phyloP scores from a whole-genome alignment of 2,888 invertebrate species.

The Aleiodes leptofemur region DNA sequence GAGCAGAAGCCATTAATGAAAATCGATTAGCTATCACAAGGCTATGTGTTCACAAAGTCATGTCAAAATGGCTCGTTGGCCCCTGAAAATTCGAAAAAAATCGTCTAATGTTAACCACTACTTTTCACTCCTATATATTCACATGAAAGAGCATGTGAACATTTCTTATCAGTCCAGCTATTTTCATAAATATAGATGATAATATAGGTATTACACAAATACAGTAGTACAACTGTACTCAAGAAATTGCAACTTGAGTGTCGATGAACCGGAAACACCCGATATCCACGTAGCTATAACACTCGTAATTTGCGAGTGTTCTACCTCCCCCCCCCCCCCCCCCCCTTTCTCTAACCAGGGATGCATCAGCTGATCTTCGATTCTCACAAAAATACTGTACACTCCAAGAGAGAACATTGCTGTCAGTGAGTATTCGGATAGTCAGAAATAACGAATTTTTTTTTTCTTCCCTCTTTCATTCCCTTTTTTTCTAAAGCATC shows the following conservation, averaged over 20 bases:
- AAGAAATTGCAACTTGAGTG: not conserved
- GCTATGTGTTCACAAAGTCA: conserved; percentile 53
- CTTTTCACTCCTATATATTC: too few relatives aligned
- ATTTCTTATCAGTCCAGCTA: not conserved
- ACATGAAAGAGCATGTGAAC: too few relatives aligned
- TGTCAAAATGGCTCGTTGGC: conserved; percentile 59
- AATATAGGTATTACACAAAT: not conserved
- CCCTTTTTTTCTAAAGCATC: not conserved
- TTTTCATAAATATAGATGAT: not conserved
- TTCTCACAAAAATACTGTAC: not conserved
- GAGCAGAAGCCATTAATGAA: conserved; percentile 61
- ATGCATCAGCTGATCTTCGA: not conserved
- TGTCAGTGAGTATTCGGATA: conserved; percentile 2
- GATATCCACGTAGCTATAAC: conserved; percentile 35
- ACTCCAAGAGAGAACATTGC: not conserved
- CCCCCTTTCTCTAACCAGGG: not conserved
- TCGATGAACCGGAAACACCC: conserved; percentile 39
- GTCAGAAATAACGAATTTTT: not conserved
- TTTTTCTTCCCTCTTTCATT: not conserved
- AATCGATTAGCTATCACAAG: conserved; percentile 65
- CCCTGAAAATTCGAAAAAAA: not conserved
- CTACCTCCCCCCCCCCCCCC: not conserved
- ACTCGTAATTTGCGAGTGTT: conserved; percentile 30
- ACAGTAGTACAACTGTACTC: not conserved
- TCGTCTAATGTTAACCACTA: too few relatives aligned